Conservation (phyloP, 2,797 vertebrate genomes). For the Saxicola maurus region DNA sequence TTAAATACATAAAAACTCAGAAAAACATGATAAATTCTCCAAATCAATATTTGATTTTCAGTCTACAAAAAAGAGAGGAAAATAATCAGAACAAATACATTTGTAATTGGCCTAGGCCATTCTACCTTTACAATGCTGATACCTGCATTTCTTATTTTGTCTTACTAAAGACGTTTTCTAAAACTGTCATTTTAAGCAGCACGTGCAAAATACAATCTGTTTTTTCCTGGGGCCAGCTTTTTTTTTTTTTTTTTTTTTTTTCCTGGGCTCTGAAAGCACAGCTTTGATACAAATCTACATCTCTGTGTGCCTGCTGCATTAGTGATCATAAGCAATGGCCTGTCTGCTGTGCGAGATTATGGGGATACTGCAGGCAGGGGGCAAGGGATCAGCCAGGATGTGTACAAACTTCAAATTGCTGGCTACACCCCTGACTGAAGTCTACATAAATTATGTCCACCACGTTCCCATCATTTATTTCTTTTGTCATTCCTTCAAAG, state of each 20-base stretch:
- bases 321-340: constrained; percentile 47
- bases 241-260: neutral
- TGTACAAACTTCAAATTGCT: constrained; percentile 60
- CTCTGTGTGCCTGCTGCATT: constrained; percentile 60
- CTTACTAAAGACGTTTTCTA: neutral
- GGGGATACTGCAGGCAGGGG: constrained; percentile 59
- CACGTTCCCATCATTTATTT: constrained; percentile 60
- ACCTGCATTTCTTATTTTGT: neutral
- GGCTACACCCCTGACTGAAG: constrained; percentile 59
- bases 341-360: constrained; percentile 59
- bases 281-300: constrained; percentile 51
- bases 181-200: constrained; percentile 5
- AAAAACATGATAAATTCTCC: neutral
- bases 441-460: constrained; percentile 66
- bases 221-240: constrained; percentile 45
- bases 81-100: neutral
- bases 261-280: constrained; percentile 23
- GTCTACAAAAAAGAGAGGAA: neutral
- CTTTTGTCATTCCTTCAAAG: constrained; percentile 71
- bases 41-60: neutral
- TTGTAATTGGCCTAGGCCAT: neutral
- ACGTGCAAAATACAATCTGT: neutral
- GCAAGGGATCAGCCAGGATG: constrained; percentile 59
- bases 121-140: neutral
- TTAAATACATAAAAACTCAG: neutral